phyloP scores from a whole-genome alignment of 2,888 invertebrate genomes.

The Caenorhabditis afra region DNA sequence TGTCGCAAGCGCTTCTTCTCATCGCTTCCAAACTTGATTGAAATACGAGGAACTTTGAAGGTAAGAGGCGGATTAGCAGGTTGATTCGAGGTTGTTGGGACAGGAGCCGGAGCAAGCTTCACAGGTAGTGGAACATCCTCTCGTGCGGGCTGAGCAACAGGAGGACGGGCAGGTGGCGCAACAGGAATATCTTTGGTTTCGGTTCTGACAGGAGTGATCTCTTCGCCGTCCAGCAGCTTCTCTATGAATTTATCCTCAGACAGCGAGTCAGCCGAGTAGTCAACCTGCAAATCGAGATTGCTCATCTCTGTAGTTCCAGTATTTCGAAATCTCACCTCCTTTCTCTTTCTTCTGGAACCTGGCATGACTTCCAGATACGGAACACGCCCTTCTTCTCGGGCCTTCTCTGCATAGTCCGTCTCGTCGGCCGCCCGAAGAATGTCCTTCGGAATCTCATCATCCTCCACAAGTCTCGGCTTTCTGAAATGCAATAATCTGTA shows the following conservation, averaged over 20 bases:
- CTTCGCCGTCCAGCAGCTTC: conserved; percentile 45
- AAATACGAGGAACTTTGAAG: conserved; percentile 29
- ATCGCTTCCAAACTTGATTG: conserved; percentile 15
- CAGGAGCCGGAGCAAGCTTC: background rate
- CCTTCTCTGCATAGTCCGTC: conserved; percentile 52
- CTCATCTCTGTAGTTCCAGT: too few relatives aligned
- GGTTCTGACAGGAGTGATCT: conserved; percentile 53
- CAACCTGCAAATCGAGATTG: conserved; percentile 57
- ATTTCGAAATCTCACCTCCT: conserved; percentile 45
- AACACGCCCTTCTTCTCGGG: conserved; percentile 37
- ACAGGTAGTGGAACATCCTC: too few relatives aligned
- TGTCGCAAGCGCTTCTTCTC: conserved; percentile 14
- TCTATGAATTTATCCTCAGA: conserved; percentile 56
- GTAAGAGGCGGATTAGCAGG: conserved; percentile 4
- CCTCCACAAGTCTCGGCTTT: conserved; percentile 91
- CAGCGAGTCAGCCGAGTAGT: conserved; percentile 60
- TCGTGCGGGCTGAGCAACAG: background rate
- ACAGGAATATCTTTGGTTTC: conserved; percentile 1
- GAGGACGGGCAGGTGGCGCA: background rate
- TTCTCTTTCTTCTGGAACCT: conserved; percentile 46
- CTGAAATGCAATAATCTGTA: conserved; percentile 78
- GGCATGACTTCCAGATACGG: conserved; percentile 45
- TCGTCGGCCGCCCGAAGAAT: conserved; percentile 81
- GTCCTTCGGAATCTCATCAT: conserved; percentile 95
- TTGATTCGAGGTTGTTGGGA: background rate